These are phyloP conservation scores for Drosophila paranaensis DNA, from an alignment of 2,888 invertebrate genomes.

Conservation along the genomic window DNA sequence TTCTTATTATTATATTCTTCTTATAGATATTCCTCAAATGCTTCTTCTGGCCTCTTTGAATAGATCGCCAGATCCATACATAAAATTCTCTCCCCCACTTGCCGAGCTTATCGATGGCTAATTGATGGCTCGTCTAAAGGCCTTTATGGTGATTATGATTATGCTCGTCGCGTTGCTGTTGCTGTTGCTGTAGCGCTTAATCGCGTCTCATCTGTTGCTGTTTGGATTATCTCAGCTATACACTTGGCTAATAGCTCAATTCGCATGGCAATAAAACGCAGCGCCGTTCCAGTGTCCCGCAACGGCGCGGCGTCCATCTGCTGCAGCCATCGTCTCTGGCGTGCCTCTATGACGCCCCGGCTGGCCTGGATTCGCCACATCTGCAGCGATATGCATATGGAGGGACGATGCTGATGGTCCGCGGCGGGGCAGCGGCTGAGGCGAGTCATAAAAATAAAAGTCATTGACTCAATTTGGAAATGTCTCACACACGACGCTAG, in stretches of 20 bases:
- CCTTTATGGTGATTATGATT: conserved; percentile 6
- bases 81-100: too few relatives aligned
- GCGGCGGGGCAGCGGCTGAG: conserved; percentile 10
- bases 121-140: conserved; percentile 7
- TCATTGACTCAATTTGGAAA: conserved; percentile 81
- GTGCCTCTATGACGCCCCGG: conserved; percentile 28
- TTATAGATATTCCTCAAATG: too few relatives aligned
- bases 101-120: not conserved
- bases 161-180: not conserved
- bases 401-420: conserved; percentile 4
- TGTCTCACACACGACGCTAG: conserved; percentile 62
- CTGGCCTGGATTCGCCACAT: conserved; percentile 39
- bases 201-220: conserved; percentile 13
- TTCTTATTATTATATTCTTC: too few relatives aligned
- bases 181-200: not conserved
- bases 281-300: conserved; percentile 30
- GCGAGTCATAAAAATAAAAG: conserved; percentile 72
- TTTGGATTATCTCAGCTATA: conserved; percentile 20
- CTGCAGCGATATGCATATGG: conserved; percentile 15
- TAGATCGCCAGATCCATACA: too few relatives aligned
- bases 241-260: conserved; percentile 70
- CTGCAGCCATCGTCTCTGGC: conserved; percentile 36
- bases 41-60: too few relatives aligned
- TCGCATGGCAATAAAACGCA: conserved; percentile 62
- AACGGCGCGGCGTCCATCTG: conserved; percentile 11